Evolutionary conservation across 2,888 invertebrate genomes (phyloP).

Genomic region (Eupeodes latifasciatus): DNA sequence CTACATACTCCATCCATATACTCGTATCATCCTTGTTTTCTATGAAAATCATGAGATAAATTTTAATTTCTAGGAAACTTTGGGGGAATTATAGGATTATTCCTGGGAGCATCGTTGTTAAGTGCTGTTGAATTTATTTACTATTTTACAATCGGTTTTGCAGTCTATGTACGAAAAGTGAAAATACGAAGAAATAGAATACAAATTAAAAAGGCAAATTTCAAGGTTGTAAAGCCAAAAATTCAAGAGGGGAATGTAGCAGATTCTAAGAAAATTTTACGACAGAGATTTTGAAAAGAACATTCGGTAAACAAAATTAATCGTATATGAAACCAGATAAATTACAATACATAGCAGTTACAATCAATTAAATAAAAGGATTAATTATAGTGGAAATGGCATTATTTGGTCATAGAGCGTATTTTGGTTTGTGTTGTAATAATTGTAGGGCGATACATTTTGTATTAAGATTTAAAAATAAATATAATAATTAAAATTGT

Average conservation of each 20-base stretch:
- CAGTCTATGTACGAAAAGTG: slow-evolving; percentile 76
- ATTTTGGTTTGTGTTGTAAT: too few relatives aligned
- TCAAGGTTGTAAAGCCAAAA: slow-evolving; percentile 46
- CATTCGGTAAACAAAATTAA: not conserved
- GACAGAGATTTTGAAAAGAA: slow-evolving; percentile 14
- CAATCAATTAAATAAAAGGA: too few relatives aligned
- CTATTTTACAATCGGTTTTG: slow-evolving; percentile 81
- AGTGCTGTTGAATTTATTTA: slow-evolving; percentile 84
- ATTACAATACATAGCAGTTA: too few relatives aligned
- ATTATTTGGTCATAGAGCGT: too few relatives aligned
- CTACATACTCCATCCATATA: not conserved
- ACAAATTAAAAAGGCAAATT: slow-evolving; percentile 11
- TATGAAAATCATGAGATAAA: not conserved
- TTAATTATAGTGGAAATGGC: too few relatives aligned
- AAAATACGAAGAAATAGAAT: slow-evolving; percentile 12
- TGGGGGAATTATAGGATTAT: slow-evolving; percentile 85
- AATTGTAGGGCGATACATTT: too few relatives aligned
- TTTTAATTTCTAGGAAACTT: slow-evolving; percentile 82
- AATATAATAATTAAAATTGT: too few relatives aligned
- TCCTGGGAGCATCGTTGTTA: slow-evolving; percentile 84
- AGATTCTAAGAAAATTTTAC: slow-evolving; percentile 10
- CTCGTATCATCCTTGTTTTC: slow-evolving; percentile 71
- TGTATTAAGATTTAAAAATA: too few relatives aligned
- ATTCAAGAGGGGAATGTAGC: not conserved
- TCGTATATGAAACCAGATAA: too few relatives aligned